Evolutionary conservation across 37 sponge, comb jelly and placozoan species (phyloP), one percentile per base, ranked within the genome.

Genomic region (Diacarnus erythraeanus): DNA sequence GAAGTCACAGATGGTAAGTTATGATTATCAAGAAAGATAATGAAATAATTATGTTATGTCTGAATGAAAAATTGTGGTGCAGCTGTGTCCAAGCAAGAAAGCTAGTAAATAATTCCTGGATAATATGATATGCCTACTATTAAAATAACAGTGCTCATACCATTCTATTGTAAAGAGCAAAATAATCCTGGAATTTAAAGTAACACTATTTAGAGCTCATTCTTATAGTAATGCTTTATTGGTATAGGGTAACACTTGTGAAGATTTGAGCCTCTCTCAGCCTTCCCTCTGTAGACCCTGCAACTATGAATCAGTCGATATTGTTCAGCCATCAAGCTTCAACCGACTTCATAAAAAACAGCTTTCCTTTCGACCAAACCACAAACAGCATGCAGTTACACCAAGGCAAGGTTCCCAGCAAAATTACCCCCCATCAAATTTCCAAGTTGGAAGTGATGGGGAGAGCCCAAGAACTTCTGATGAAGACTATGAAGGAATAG

Each of bases 311-410:
- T 31, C 54, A 42, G 35, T 61, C 2, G 79, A 43, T 1, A 3
- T 44, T 25, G n/a, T 79, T 42, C 79, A 79, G 4, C 60, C 81
- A 51, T 41, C 83, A 15, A 69, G 54, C 68, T 64, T 42, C 39
- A 75, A 75, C 78, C 34, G 64, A 21, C 85, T 84, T 5, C 85
- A 84, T 72, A 84, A 84, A 54, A 38, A 71, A 29, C 85, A 84
- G 85, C 64, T 77, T 26, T 84, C 85, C 1, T 84, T 76, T 42
- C 54, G 69, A 2, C 58, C 74, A 4, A 59, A 42, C 40, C 77
- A 60, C 57, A 79, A 68, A 35, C 77, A 76, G 36, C 51, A 79
- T 44, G 57, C 72, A 43, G 29, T 71, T 9, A 43, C 18, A 27
- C 18, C 35, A 56, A 12, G 27, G 22, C 41, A 71, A 12, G 17